Evolutionary conservation across 2,888 invertebrate genomes (phyloP).

Genomic region (Pycnomerus fuliginosus): DNA sequence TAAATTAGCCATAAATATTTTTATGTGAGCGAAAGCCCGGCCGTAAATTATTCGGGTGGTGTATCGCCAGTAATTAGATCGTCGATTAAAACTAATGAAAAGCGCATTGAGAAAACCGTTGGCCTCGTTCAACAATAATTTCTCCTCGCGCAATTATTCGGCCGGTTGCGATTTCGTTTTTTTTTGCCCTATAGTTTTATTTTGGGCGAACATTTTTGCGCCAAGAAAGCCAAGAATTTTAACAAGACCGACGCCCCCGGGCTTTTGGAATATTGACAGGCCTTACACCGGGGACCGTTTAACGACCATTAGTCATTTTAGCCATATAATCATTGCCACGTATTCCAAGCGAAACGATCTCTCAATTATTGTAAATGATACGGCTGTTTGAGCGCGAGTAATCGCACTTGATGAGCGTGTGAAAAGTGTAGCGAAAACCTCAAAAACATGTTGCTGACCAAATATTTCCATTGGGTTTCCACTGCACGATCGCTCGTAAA

Average conservation of each 20-base stretch:
- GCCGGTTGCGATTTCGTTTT: conserved; percentile 21
- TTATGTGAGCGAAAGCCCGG: conserved; percentile 10
- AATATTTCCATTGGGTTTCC: conserved; percentile 6
- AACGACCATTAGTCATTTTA: conserved; percentile 38
- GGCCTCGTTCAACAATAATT: conserved; percentile 24
- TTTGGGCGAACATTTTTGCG: conserved; percentile 26
- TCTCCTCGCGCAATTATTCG: conserved; percentile 15
- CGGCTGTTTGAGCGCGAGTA: conserved; percentile 22
- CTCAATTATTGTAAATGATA: conserved; percentile 37
- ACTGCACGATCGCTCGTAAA: conserved; percentile 21
- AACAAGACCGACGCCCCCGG: conserved; percentile 32
- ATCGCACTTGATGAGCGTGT: conserved; percentile 28
- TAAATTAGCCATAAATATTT: conserved; percentile 11
- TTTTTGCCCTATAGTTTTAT: conserved; percentile 13
- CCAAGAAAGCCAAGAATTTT: conserved; percentile 35
- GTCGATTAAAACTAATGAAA: too few relatives aligned
- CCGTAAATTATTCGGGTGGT: not conserved
- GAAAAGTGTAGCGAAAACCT: conserved; percentile 24
- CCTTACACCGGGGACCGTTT: conserved; percentile 30
- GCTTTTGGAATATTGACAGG: conserved; percentile 28
- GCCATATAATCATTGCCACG: conserved; percentile 35
- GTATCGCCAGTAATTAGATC: not conserved
- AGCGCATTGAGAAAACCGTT: not conserved
- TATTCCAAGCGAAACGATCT: conserved; percentile 32
- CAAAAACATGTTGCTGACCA: conserved; percentile 7